Base-by-base conservation (phyloP, 2,888 invertebrate genomes). In the Germaria angustata region DNA sequence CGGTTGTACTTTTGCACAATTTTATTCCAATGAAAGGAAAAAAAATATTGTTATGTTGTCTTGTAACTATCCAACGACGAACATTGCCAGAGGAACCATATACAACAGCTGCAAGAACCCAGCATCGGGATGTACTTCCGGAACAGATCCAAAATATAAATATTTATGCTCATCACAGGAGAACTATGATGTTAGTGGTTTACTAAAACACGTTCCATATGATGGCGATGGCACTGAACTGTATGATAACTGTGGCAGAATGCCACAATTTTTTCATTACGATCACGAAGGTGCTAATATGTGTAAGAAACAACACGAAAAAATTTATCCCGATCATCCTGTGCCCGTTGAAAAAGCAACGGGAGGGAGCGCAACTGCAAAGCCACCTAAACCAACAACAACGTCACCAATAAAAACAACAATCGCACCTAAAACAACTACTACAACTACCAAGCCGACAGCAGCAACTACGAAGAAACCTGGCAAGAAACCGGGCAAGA, bases 41-140 rank as follows among this genome's bases (percentile, higher is more conserved):
- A 41, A 20, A 3, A n/a, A 77, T 9, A 8, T 39, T n/a, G 59
- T 87, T 1, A 79, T 87, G 20, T 69, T 87, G 11, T 87, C 84
- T 44, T 87, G 87, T 61, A 87, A 87, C 55, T 87, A 87, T 69
- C 87, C 87, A 6, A 86, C 86, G 0, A 87, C 88, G 0, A 87
- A 88, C 65, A 82, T 87, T 0, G 49, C 44, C 3, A 86, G 84
- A 32, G 84, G 85, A 51, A 84, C 88, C 3, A 80, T 87, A 2
- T 87, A 88, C 49, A 79, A 87, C 4, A 68, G 84, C n/a, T 88
- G 88, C 1, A 2, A 79, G 24, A 15, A 13, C 2, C 79, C 79
- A 0, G 79, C 51, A 8, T 66, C 72, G 0, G 22, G 51, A 22
- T 79, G 79, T 11, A 20, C 17, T 36, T 32, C 61, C 0, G 55